A percentile compares a stretch with the other conserved stretches of the same genome.
These are phyloP conservation scores for Dasysyrphus tricinctus DNA, from an alignment of 2,888 invertebrate species.

Conservation along the genomic window DNA sequence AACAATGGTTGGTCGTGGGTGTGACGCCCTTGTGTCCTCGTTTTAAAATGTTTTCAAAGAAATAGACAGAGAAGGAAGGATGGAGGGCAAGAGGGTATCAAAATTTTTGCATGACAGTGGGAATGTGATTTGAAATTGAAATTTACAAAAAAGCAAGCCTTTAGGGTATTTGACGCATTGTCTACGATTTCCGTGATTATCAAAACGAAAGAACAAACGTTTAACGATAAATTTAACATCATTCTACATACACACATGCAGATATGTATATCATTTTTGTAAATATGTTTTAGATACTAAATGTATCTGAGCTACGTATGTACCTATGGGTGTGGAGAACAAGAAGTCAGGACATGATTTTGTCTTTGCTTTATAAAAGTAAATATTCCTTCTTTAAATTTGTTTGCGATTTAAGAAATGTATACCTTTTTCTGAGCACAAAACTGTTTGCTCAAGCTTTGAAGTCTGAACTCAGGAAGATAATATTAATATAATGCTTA, in stretches of 20 bases:
- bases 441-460: neutral
- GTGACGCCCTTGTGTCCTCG: neutral
- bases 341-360: neutral
- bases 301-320: neutral
- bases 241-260: too few species aligned
- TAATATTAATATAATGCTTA: neutral
- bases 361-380: slow-evolving; percentile 16
- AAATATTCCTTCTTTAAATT: neutral
- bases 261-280: neutral
- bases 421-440: neutral
- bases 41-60: slow-evolving; percentile 1
- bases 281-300: slow-evolving; percentile 9
- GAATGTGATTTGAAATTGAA: slow-evolving; percentile 59
- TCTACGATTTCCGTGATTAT: slow-evolving; percentile 66
- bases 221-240: slow-evolving; percentile 21
- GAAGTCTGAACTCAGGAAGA: neutral
- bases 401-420: neutral
- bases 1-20: slow-evolving; percentile 9
- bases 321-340: neutral
- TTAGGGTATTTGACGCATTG: slow-evolving; percentile 70
- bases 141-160: slow-evolving; percentile 58
- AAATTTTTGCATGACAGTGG: slow-evolving; percentile 55
- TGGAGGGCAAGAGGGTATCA: neutral
- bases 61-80: neutral
- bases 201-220: slow-evolving; percentile 6